Conservation (phyloP, 2,888 invertebrate genomes). For the Pseudococcus longispinus region DNA sequence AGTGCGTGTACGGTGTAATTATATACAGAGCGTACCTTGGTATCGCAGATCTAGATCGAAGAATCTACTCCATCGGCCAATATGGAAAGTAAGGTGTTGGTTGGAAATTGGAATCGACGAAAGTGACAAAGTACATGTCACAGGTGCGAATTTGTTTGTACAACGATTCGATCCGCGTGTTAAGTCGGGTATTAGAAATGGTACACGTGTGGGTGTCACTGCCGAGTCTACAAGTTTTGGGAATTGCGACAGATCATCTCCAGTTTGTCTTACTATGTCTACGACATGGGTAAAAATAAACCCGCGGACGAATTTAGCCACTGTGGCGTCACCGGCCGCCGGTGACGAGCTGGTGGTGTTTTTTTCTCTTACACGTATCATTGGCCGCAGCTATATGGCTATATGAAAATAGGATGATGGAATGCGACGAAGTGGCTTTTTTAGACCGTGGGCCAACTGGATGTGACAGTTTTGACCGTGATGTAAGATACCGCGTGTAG, state of each 20-base stretch:
- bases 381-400: neutral
- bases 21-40: neutral
- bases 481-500: neutral
- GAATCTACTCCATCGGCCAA: neutral
- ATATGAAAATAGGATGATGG: neutral
- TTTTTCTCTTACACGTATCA: neutral
- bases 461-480: conserved; percentile 1
- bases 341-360: neutral
- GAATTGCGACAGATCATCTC: neutral
- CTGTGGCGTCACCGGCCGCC: neutral
- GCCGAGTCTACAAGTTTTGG: neutral
- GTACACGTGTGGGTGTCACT: neutral
- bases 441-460: neutral
- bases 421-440: neutral
- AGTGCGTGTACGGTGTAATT: neutral
- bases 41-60: neutral
- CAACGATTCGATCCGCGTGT: neutral
- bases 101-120: neutral
- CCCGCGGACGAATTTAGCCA: neutral
- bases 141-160: neutral
- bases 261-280: neutral
- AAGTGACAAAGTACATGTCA: neutral
- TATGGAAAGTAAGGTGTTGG: neutral
- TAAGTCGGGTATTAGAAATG: neutral
- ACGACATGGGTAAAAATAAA: neutral